Evolutionary conservation across 2,797 vertebrate genomes (phyloP).

Genomic region (Micrastur ruficollis): DNA sequence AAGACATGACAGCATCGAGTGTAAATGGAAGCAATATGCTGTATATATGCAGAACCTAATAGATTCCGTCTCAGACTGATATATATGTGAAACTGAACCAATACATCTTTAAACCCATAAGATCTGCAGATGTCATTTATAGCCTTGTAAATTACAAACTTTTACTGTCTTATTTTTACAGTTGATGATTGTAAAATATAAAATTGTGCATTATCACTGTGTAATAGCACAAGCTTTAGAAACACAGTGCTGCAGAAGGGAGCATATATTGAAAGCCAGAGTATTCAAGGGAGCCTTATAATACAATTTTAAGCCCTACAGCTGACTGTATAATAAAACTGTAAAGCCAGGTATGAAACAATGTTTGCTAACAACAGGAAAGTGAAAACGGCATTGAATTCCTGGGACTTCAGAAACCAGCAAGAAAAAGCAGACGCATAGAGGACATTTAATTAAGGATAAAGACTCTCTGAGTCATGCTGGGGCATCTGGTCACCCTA

Average conservation of each 20-base stretch:
- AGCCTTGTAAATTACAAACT: conserved; percentile 64
- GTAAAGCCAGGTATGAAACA: conserved; percentile 41
- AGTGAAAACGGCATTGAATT: conserved; percentile 31
- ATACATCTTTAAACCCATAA: conserved; percentile 47
- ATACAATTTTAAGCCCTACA: conserved; percentile 39
- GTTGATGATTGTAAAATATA: conserved; percentile 56
- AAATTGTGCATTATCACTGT: conserved; percentile 51
- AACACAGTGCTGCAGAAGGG: background rate
- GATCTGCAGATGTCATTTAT: conserved; percentile 60
- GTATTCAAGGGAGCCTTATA: conserved; percentile 42
- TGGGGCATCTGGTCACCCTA: conserved; percentile 31
- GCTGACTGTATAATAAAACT: conserved; percentile 56
- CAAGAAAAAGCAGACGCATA: background rate
- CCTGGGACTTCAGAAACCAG: background rate
- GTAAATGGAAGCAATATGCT: conserved; percentile 51
- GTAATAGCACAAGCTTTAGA: conserved; percentile 46
- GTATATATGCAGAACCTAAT: background rate
- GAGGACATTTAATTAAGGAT: conserved; percentile 36
- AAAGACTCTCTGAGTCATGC: conserved; percentile 5
- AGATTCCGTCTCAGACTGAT: conserved; percentile 31
- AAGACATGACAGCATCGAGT: background rate
- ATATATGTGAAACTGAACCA: conserved; percentile 16
- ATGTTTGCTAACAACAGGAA: conserved; percentile 49
- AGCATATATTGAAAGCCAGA: conserved; percentile 39
- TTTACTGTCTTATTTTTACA: conserved; percentile 60